These are phyloP conservation scores for Dallia pectoralis DNA, from an alignment of 2,797 vertebrate species.

Conservation along the genomic window DNA sequence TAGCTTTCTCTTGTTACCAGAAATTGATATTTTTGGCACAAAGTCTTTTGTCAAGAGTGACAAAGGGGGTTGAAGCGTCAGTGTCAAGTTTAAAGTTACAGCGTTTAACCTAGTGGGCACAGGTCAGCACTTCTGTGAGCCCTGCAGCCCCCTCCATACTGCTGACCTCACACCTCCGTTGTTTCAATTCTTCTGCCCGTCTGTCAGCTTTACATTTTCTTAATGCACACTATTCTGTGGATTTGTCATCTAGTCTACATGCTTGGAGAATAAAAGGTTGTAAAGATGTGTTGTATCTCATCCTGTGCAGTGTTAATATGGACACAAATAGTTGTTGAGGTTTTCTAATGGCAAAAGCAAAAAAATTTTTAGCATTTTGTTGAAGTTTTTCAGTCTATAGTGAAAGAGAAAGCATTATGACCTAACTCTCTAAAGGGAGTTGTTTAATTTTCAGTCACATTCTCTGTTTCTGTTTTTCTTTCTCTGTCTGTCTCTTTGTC, in stretches of 20 bases:
- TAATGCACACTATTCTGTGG: constrained; percentile 2
- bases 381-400: background rate
- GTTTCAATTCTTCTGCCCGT: constrained; percentile 40
- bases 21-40: constrained; percentile 27
- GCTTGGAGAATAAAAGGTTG: background rate
- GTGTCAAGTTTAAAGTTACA: constrained; percentile 19
- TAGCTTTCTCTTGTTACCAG: constrained; percentile 15
- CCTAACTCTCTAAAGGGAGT: background rate
- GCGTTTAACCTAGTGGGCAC: constrained; percentile 60
- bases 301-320: background rate
- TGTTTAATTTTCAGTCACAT: background rate
- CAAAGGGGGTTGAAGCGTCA: constrained; percentile 12
- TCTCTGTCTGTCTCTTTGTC: background rate
- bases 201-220: constrained; percentile 1
- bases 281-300: background rate
- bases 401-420: background rate
- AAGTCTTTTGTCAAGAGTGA: constrained; percentile 30
- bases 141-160: constrained; percentile 37
- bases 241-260: background rate
- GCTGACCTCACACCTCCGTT: constrained; percentile 67
- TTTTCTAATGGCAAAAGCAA: background rate
- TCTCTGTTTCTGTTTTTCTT: background rate
- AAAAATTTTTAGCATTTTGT: background rate
- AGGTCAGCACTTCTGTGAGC: constrained; percentile 71
- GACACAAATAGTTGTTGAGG: background rate